Evolutionary conservation across 2,113 vertebrate genomes (phyloP).

Genomic region (Ursus arctos): DNA sequence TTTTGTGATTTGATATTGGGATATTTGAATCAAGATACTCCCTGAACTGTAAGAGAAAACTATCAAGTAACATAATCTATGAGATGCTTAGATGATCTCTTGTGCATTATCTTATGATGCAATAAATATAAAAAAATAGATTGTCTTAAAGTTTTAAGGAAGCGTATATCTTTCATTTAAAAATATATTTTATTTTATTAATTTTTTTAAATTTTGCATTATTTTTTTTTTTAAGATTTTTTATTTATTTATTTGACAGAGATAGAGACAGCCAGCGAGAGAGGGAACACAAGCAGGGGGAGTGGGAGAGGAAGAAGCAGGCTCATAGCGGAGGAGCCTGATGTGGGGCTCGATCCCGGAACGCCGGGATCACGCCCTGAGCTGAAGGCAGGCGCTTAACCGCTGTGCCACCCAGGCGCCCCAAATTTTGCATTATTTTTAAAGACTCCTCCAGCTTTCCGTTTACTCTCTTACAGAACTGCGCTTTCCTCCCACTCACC

Average conservation of each 20-base stretch:
- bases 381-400: too few species aligned
- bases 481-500: neutral
- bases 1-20: constrained; percentile 24
- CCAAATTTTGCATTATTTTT: neutral
- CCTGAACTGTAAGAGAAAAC: neutral
- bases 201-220: neutral
- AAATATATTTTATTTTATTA: neutral
- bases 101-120: neutral
- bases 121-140: neutral
- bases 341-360: too few species aligned
- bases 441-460: neutral
- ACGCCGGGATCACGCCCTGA: too few species aligned
- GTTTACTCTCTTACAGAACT: neutral
- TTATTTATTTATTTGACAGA: too few species aligned
- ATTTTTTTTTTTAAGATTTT: neutral
- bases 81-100: neutral
- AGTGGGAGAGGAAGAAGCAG: too few species aligned
- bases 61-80: neutral
- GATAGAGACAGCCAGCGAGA: too few species aligned
- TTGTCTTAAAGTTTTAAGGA: neutral
- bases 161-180: constrained; percentile 13
- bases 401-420: too few species aligned
- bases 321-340: too few species aligned
- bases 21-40: constrained; percentile 12
- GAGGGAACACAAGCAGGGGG: too few species aligned